Evolutionary conservation across 2,888 invertebrate species (phyloP), one percentile per base, ranked within the genome.

Genomic region (Caenorhabditis auriculariae): DNA sequence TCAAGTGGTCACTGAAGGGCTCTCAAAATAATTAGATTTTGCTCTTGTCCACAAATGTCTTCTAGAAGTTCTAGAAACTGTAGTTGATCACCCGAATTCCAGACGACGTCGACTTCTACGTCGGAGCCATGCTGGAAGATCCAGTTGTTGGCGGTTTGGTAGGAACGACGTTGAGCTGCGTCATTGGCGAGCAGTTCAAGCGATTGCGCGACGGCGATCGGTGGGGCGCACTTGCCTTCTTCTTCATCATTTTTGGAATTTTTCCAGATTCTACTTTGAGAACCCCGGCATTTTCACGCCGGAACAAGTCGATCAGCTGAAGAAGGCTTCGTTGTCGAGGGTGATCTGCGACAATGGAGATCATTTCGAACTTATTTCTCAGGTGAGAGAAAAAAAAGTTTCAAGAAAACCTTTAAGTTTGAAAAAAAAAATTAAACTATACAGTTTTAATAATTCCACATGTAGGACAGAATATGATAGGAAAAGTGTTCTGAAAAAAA

Each of bases 251-350:
- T 41, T 5, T 15, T 24, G 21, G 4, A 28, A n/a, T n/a, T n/a
- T 7, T 54, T 69, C 15, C 56, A 77, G 84, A 70, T 85, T 85
- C 73, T 85, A 83, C 82, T 85, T 83, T 68, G 84, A 85, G 63
- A 84, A 84, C 57, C 76, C 79, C 2, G 81, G 80, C 45, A 64
- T 81, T 15, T 82, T 76, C 68, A 75, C 80, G 15, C 48, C 59
- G 38, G 76, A 70, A 3, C 93, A 94, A 86, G 84, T 93, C 17
- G 83, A 84, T 0, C 90, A 92, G 83, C 88, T 95, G 51, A 87
- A 90, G 1, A 93, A 92, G 82, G 86, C 88, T 0, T 91, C 91
- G 0, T 81, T 94, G 38, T 88, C 93, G 0, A 91, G 91, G 83
- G 83, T 93, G 0, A 83, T 91, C 54, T 95, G 94, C 79, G 90